Base-by-base conservation (phyloP, 2,797 vertebrate genomes). In the Dromococcyx pavoninus region DNA sequence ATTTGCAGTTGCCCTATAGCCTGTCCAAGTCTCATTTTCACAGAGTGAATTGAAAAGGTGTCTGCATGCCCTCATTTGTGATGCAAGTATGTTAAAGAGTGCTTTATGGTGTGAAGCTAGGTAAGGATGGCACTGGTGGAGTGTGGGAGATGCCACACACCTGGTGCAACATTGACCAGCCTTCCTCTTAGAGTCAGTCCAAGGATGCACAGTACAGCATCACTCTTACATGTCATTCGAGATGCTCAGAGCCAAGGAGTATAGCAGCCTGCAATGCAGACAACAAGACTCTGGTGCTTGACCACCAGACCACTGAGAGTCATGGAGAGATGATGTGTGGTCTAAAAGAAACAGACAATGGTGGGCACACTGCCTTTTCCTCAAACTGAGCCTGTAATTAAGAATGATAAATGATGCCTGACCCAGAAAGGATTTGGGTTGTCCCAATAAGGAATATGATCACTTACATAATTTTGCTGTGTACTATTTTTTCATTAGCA, bases 201-300 rank as follows among this genome's bases (percentile, higher is more conserved):
- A 74, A 44, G 30, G n/a, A 56, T n/a, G 39, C 25, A 27, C 15
- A 71, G 35, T 15, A 22, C 1, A 8, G 13, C n/a, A 21, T 14
- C 3, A 8, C 13, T 35, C 27, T 32, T 35, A 17, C 23, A 12
- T 39, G 17, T n/a, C 7, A 5, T 32, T 66, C 70, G 60, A 50
- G 46, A 25, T 1, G 1, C n/a, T 60, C 28, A 3, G 32, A 39
- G 39, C 21, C 16, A 1, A 75, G 51, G 9, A 50, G 33, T 3
- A 6, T 9, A 35, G 32, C 37, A 35, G 44, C 5, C 25, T 5
- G 3, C 0, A 0, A 19, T 1, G 9, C 2, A 4, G 41, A 53
- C 4, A 78, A 43, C 37, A 72, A 6, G 28, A 87, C 28, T 33
- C 27, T 51, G 69, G 11, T 0, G 0, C 56, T 27, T 33, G 51